Conservation (phyloP, 2,888 invertebrate genomes). For the Stramonita haemastoma region DNA sequence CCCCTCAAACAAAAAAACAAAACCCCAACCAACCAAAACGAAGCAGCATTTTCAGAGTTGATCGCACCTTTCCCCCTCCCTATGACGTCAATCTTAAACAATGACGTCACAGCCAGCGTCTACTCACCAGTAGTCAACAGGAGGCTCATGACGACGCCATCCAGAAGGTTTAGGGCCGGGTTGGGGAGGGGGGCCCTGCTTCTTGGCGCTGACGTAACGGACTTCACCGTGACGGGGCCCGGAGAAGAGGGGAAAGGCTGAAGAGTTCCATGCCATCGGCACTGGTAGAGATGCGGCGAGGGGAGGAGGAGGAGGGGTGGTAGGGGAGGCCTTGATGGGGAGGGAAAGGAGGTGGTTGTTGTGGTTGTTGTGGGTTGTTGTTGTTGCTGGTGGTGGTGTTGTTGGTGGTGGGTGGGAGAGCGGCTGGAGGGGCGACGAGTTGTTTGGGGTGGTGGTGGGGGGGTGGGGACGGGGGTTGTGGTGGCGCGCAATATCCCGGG, state of each 20-base stretch:
- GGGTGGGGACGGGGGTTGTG: not conserved
- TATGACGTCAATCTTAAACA: not conserved
- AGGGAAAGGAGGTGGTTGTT: constrained; percentile 5
- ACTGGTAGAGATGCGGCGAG: constrained; percentile 17
- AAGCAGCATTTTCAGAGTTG: not conserved
- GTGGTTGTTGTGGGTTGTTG: too few species aligned
- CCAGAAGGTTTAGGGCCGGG: not conserved
- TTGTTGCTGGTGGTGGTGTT: not conserved
- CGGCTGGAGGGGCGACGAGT: not conserved
- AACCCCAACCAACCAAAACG: not conserved
- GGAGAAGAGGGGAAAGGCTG: not conserved
- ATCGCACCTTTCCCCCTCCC: not conserved
- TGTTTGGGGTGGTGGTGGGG: not conserved
- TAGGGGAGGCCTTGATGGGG: not conserved
- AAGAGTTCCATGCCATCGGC: not conserved
- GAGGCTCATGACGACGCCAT: constrained; percentile 5
- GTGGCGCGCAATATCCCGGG: not conserved
- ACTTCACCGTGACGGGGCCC: not conserved
- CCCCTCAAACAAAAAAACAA: not conserved
- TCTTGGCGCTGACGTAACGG: not conserved
- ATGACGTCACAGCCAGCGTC: not conserved
- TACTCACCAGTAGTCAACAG: constrained; percentile 26
- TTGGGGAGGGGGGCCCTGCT: not conserved
- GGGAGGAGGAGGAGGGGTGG: constrained; percentile 10
- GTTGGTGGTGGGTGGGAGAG: not conserved